Evolutionary conservation across 2,888 invertebrate species (phyloP), one percentile per base, ranked within the genome.

Genomic region (Campopleginae sp.): DNA sequence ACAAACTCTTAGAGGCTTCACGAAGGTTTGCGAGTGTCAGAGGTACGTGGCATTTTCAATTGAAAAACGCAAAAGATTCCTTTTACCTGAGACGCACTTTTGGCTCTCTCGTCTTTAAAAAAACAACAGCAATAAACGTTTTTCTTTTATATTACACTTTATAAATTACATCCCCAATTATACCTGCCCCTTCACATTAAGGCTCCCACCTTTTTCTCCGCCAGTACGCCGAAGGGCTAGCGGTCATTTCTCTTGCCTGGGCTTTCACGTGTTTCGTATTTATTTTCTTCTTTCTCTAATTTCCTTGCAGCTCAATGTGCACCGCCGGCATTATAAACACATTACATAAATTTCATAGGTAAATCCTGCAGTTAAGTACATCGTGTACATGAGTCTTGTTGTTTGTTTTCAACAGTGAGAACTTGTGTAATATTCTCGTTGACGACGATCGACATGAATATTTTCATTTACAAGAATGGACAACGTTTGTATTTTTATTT

Each of bases 21-120:
- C 42, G 46, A 68, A 46, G 14, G 14, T 27, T 44, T 68, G 7
- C 38, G 17, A 31, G 7, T 14, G 68, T 27, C 7, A 31, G 27
- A 68, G 68, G 68, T 68, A 68, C 68, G 68, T 68, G 17, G 46
- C 27, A 44, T 19, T 14, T 27, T 46, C 68, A 17, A 68, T 68
- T 46, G n/a, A 31, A n/a, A 46, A 68, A 46, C 44, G 3, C 8
- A 46, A 46, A 0, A 23, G 44, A 7, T 44, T 68, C 12, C 42
- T 42, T 23, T 7, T 44, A 42, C 38, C 44, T 44, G 38, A 65
- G 2, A 61, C 61, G 19, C 46, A 46, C 27, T 27, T 17, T 46
- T 46, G 14, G 46, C 10, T n/a, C 19, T 4, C 68, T 46, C 4
- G 27, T 31, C 42, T 8, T 46, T 23, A 27, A 2, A 46, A 2